Conservation (phyloP, 2,888 invertebrate species). For the Nomada fucata region DNA sequence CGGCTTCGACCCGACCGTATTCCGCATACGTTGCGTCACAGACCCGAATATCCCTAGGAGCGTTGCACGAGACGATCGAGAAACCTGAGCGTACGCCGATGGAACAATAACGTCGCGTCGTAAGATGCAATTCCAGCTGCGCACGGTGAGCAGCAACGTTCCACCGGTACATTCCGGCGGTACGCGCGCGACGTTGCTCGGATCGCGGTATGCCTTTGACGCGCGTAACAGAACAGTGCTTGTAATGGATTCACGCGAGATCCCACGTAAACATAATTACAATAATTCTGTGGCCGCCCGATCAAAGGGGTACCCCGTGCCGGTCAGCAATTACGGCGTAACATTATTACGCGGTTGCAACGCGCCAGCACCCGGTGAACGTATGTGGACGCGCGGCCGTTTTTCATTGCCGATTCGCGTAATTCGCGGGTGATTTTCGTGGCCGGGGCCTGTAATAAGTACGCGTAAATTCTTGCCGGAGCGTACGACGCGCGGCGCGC, state of each 20-base stretch:
- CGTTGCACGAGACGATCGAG: not conserved
- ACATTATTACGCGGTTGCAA: slow-evolving; percentile 44
- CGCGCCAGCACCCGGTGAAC: slow-evolving; percentile 4
- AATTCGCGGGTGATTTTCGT: slow-evolving; percentile 18
- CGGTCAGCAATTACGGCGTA: slow-evolving; percentile 40
- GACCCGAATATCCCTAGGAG: too few relatives aligned
- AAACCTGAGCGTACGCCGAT: slow-evolving; percentile 2
- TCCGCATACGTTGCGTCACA: not conserved
- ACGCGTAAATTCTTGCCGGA: slow-evolving; percentile 19
- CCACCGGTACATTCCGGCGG: slow-evolving; percentile 61
- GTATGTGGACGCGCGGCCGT: not conserved
- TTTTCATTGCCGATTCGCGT: slow-evolving; percentile 37
- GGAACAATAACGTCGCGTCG: slow-evolving; percentile 25
- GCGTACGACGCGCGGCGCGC: too few relatives aligned
- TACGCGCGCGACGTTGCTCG: slow-evolving; percentile 47
- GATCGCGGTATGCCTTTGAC: slow-evolving; percentile 69
- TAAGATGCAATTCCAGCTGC: slow-evolving; percentile 45
- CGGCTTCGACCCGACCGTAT: too few relatives aligned
- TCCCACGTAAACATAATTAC: slow-evolving; percentile 68
- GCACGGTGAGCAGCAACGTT: slow-evolving; percentile 28
- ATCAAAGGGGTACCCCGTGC: slow-evolving; percentile 51
- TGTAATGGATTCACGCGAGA: slow-evolving; percentile 62
- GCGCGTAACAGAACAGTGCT: slow-evolving; percentile 55
- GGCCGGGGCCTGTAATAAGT: slow-evolving; percentile 31
- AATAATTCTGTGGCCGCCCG: slow-evolving; percentile 58